Evolutionary conservation across 2,113 vertebrate genomes (phyloP).

Genomic region (Paramisgurnus dabryanus): DNA sequence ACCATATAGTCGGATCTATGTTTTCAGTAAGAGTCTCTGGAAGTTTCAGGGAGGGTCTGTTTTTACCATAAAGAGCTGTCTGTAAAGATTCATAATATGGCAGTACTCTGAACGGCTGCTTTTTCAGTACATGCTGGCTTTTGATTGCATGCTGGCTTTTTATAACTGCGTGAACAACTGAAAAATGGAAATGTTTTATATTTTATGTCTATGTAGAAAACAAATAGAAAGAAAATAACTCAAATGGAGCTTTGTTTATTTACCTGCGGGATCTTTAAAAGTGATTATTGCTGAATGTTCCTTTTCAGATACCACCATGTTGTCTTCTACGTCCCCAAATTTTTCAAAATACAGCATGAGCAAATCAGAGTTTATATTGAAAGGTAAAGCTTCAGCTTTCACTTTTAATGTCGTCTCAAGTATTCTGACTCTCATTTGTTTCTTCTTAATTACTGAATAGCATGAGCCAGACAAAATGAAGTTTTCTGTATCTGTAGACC

Average conservation of each 20-base stretch:
- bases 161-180: conserved; percentile 61
- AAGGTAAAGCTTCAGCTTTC: conserved; percentile 76
- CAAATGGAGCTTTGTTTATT: background rate
- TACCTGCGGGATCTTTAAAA: conserved; percentile 80
- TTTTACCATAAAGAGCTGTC: conserved; percentile 82
- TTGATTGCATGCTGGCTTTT: conserved; percentile 68
- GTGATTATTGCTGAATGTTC: conserved; percentile 80
- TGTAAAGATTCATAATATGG: conserved; percentile 80
- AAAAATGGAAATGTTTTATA: conserved; percentile 13
- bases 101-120: conserved; percentile 74
- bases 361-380: conserved; percentile 54
- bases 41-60: conserved; percentile 75
- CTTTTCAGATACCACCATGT: conserved; percentile 60
- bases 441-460: conserved; percentile 62
- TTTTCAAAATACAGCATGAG: conserved; percentile 82
- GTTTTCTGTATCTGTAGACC: conserved; percentile 65
- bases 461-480: conserved; percentile 70
- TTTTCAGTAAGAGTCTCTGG: conserved; percentile 72
- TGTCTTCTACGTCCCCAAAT: conserved; percentile 63
- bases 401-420: conserved; percentile 77
- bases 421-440: conserved; percentile 67
- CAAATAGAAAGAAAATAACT: background rate
- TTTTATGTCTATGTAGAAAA: background rate
- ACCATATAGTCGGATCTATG: conserved; percentile 69
- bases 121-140: conserved; percentile 67